phyloP scores from a whole-genome alignment of 2,797 vertebrate genomes.

The Lepus oiostolus region DNA sequence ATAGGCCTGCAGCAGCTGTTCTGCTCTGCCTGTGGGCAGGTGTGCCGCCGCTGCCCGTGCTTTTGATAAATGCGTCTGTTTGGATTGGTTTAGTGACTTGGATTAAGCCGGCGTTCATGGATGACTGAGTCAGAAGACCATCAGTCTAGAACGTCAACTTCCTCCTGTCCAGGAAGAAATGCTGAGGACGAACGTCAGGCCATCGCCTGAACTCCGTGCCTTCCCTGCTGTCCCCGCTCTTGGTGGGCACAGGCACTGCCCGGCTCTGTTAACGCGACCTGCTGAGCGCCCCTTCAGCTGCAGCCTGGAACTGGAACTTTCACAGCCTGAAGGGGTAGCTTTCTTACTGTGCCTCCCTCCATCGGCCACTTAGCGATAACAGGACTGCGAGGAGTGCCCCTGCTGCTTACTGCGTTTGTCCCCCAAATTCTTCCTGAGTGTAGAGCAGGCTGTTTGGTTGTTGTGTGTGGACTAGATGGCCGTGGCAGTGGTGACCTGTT shows the following conservation, averaged over 20 bases:
- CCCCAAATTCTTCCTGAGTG: background rate
- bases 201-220: background rate
- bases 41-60: background rate
- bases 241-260: background rate
- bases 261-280: background rate
- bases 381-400: background rate
- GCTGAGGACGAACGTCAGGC: background rate
- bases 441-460: background rate
- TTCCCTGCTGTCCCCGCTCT: background rate
- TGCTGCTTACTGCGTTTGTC: background rate
- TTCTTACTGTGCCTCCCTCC: background rate
- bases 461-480: too few relatives aligned
- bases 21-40: background rate
- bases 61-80: background rate
- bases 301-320: too few relatives aligned
- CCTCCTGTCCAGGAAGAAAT: background rate
- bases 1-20: background rate
- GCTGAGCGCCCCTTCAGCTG: background rate
- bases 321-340: background rate
- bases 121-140: background rate
- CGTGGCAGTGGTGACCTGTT: too few relatives aligned
- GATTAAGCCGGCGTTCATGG: background rate
- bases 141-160: background rate
- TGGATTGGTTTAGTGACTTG: background rate
- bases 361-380: background rate